Conservation (phyloP, 2,113 vertebrate species). For the Fregata magnificens region DNA sequence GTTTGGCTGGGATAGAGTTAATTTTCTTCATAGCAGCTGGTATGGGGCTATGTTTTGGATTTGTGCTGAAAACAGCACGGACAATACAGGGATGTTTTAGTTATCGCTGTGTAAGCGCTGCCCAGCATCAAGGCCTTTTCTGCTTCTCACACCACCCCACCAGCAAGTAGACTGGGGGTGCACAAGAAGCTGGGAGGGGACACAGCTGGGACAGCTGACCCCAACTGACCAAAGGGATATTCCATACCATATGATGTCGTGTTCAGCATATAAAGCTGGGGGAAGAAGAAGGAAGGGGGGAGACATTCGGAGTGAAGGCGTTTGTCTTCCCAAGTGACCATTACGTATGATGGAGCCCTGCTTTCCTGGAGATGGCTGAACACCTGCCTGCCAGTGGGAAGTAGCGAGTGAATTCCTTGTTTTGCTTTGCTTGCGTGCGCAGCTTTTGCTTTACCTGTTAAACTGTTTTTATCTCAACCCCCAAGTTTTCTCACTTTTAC, state of each 20-base stretch:
- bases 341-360: rapidly evolving
- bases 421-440: rapidly evolving
- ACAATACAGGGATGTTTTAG: background rate
- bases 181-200: background rate
- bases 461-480: background rate
- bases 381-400: background rate
- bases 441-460: background rate
- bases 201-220: background rate
- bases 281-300: background rate
- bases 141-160: background rate
- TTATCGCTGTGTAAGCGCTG: background rate
- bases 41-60: background rate
- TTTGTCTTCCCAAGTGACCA: background rate
- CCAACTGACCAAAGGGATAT: background rate
- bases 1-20: background rate
- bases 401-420: background rate
- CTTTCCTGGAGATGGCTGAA: background rate
- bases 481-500: background rate
- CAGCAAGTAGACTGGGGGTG: background rate
- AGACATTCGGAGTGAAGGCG: rapidly evolving
- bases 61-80: background rate
- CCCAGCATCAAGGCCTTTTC: background rate
- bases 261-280: background rate
- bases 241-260: rapidly evolving
- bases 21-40: background rate